Base-by-base conservation (phyloP, 2,113 vertebrate genomes). In the Lethenteron camtschaticum region DNA sequence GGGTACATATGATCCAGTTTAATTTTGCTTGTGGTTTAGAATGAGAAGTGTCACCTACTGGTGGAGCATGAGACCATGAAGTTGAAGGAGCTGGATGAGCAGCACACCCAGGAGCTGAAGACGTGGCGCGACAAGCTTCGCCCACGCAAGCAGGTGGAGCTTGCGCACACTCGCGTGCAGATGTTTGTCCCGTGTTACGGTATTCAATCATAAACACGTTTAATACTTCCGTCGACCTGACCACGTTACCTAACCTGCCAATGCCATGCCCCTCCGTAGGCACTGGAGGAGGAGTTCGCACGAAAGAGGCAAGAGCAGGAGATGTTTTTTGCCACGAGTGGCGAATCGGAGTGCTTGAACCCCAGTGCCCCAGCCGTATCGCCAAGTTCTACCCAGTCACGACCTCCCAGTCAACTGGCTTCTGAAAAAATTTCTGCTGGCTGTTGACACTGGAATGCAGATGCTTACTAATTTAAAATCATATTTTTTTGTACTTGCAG, bases 21-120 rank as follows among this genome's bases (percentile, higher is more conserved):
- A 41, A 41, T 41, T 41, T 41, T 41, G 41, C 41, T 41, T 41
- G 41, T 41, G 41, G 41, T 41, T 41, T 41, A 99, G 92, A 96
- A 95, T 72, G 94, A 99, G 72, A 99, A 99, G 70, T 95, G 90
- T 68, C 94, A 96, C 78, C 81, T 95, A 71, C 73, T 96, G 79
- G 75, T 96, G 2, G 94, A 96, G 76, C 95, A 95, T 0, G 94
- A 99, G 73, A 87, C 88, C 1, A 87, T 85, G 80, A 88, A 86
- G 76, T 83, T 99, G 56, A 99, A 96, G 73, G 77, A 81, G 0
- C 72, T 96, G 75, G 90, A 96, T 3, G 92, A 96, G 72, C 79
- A 78, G 69, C 86, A 96, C 76, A 89, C 85, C 78, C 83, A 83
- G 74, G 78, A 80, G 77, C 77, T 96, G 78, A 92, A 83, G 78